Base-by-base conservation (phyloP, 2,113 vertebrate species). In the Dasypus novemcinctus region DNA sequence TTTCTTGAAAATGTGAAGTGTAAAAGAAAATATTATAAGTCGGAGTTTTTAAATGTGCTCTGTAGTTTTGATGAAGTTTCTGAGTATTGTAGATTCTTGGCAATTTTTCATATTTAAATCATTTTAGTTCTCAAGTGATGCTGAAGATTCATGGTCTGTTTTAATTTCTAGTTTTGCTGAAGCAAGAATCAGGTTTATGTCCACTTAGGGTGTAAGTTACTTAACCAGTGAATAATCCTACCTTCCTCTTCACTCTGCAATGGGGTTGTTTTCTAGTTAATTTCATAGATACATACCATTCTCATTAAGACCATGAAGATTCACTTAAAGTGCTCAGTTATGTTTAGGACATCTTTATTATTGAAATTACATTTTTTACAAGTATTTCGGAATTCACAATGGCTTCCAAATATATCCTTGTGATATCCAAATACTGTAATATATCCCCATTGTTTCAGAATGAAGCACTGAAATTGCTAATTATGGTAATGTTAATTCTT, bases 161-260 rank as follows among this genome's bases (percentile, higher is more conserved):
- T 71, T 80, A 66, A 41, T 75, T 91, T 96, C 83, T 94, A 31
- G 80, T 78, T 90, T 74, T 95, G 36, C 57, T 90, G 49, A 90
- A 52, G 23, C 15, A 4, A 69, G 57, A 82, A 33, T 79, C n/a
- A 80, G 57, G 2, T n/a, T 66, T 75, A 41, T 46, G 15, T 21
- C 75, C 7, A 15, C 25, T 79, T 13, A 72, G 20, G 91, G 68
- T 27, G n/a, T 29, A 31, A 79, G 15, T 95, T 49, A 7, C 57
- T 33, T 86, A 64, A 38, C 18, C 49, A 46, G 38, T 36, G n/a
- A 85, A 13, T 74, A 3, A 29, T 66, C 83, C 41, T 72, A 1
- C 13, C 54, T 93, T 38, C 88, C 25, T 61, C n/a, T 68, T 5
- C 36, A 66, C 20, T 41, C 18, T 61, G 29, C 49, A 57, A 27